Base-by-base conservation (phyloP, 2,797 vertebrate genomes). In the Taeniopygia guttata region DNA sequence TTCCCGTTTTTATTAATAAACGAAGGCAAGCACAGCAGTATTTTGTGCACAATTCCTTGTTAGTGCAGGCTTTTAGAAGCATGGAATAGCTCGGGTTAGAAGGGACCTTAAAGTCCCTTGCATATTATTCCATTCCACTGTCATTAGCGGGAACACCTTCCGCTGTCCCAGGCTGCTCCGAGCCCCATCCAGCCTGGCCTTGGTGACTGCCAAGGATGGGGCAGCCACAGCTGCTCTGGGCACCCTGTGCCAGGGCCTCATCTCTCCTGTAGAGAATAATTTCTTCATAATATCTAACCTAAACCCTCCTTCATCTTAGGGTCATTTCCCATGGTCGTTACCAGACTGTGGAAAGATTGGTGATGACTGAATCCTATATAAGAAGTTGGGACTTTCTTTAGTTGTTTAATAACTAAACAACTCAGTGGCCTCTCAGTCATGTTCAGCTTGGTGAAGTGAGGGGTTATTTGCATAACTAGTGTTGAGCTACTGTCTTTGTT, bases 301-400 rank as follows among this genome's bases (percentile, higher is more conserved):
- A 43, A 75, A 68, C 48, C 42, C 13, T 38, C n/a, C 38, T 54
- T 48, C 32, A 43, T 49, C 2, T n/a, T 27, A 25, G 27, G 42
- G 42, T 62, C 16, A 15, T 75, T 43, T 76, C 30, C n/a, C 42
- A 1, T 34, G 55, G 72, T 11, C 21, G 4, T 64, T 83, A 22
- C 8, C 1, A 1, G 38, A 72, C 13, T 1, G 32, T 89, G 38
- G 83, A 34, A n/a, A 42, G 48, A 55, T 15, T 54, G 1, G 0
- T 25, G n/a, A 36, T 62, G 75, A 16, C 36, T 67, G 27, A 87
- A 83, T 45, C 45, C 48, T 45, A 27, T 56, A n/a, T 25, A 40
- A 56, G 20, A 12, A 85, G 21, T 21, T 74, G 54, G 10, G 67
- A 10, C 36, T 43, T 55, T 34, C 52, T 62, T 67, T 9, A 2